Evolutionary conservation across 2,797 vertebrate genomes (phyloP), one percentile per base, ranked within the genome.

Genomic region (Apodemus agrarius): DNA sequence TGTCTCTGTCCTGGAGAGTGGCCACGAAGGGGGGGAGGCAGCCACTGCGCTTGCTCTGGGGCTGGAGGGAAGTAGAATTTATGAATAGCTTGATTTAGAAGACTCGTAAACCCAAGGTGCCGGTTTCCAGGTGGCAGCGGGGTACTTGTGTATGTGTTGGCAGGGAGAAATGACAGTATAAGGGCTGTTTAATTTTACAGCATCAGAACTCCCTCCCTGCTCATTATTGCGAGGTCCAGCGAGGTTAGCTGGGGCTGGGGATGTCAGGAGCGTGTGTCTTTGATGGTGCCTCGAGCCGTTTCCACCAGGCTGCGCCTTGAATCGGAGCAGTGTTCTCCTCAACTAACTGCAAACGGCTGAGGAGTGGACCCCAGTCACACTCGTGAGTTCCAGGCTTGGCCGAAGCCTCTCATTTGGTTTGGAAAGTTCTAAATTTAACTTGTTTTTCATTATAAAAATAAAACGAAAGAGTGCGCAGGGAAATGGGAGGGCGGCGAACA

Each of bases 371-470:
- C 63, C 49, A 12, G 22, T 94, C 94, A 92, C 57, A 63, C 89
- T 79, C 10, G 65, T 31, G 57, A 78, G 86, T 82, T 89, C 91
- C 75, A 34, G 9, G 34, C 82, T 83, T 69, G 49, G 88, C 49
- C 21, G 13, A 69, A 80, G 37, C 72, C 43, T 81, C 75, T 95
- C 49, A 7, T 10, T 95, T 89, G 92, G 91, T 61, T 95, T 96
- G 96, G 89, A 96, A 94, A 93, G 40, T 96, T 97, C 93, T 94
- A 97, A 96, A 89, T 96, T 93, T 94, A 96, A 93, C 93, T 95
- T 96, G 16, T 74, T 95, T 95, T 92, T 89, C 19, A 84, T 93
- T 96, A 74, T 95, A 81, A 97, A 96, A 97, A 91, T 90, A 86
- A 95, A 90, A 89, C 54, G 88, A 31, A 16, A 59, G 79, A 52